phyloP scores from a whole-genome alignment of 2,888 invertebrate species.

The Epinotia nisella region DNA sequence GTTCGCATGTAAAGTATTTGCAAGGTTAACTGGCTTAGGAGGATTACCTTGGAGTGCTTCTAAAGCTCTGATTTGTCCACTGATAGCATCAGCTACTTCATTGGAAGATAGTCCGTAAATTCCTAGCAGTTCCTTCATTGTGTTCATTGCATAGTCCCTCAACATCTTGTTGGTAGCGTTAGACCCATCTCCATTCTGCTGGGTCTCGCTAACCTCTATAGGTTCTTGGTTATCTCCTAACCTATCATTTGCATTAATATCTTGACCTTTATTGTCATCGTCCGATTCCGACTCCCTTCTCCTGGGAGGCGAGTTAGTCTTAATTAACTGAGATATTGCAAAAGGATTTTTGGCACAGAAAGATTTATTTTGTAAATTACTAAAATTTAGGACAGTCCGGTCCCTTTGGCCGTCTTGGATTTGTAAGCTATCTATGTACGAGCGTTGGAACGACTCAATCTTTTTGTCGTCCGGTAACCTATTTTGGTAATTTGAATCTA shows the following conservation, averaged over 20 bases:
- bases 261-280: constrained; percentile 79
- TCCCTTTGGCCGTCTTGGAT: constrained; percentile 71
- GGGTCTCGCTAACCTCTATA: constrained; percentile 65
- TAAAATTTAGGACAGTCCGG: constrained; percentile 78
- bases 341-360: constrained; percentile 85
- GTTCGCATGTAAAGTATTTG: constrained; percentile 5
- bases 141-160: constrained; percentile 91
- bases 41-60: constrained; percentile 88
- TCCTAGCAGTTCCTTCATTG: constrained; percentile 90
- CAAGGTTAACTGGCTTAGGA: constrained; percentile 1
- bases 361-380: constrained; percentile 80
- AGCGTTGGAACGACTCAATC: constrained; percentile 78
- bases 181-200: constrained; percentile 75
- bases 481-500: constrained; percentile 80
- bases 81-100: constrained; percentile 89
- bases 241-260: constrained; percentile 79
- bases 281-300: constrained; percentile 82
- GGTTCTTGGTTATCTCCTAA: constrained; percentile 69
- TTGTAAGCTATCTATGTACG: constrained; percentile 81
- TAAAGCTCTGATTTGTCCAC: constrained; percentile 87
- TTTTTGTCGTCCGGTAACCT: constrained; percentile 77
- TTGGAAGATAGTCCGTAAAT: constrained; percentile 90
- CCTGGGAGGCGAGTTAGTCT: constrained; percentile 81
- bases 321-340: constrained; percentile 83
- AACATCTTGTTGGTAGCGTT: constrained; percentile 86